Percentiles rank a stretch among this genome's conserved stretches.
These are phyloP conservation scores for Asteroscopus sphinx DNA, from an alignment of 2,888 invertebrate species.

Conservation along the genomic window DNA sequence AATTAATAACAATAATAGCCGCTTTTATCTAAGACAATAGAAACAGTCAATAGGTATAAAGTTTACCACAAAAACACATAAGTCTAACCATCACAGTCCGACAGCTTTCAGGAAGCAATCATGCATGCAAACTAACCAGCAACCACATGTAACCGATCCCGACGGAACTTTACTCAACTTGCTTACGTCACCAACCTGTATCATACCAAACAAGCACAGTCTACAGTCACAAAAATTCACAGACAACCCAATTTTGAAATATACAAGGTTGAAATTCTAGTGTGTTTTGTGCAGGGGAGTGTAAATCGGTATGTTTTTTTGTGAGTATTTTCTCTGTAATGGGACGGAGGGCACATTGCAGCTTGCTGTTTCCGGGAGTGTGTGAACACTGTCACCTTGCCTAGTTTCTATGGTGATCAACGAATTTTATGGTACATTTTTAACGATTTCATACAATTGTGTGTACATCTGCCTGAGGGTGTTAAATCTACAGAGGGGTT, in stretches of 20 bases:
- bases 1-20: too few relatives aligned
- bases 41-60: too few relatives aligned
- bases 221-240: background rate
- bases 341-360: constrained; percentile 69
- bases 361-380: constrained; percentile 83
- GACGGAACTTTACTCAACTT: constrained; percentile 76
- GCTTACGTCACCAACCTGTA: constrained; percentile 68
- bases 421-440: constrained; percentile 62
- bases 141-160: constrained; percentile 66
- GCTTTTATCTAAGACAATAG: too few relatives aligned
- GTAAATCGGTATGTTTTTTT: background rate
- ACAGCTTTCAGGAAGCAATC: constrained; percentile 68
- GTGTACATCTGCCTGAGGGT: constrained; percentile 49
- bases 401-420: constrained; percentile 78
- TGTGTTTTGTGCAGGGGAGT: background rate
- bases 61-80: too few relatives aligned
- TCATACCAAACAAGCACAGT: constrained; percentile 31
- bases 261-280: background rate
- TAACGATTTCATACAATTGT: constrained; percentile 57
- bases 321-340: constrained; percentile 38
- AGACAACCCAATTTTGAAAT: background rate
- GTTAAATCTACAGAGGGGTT: constrained; percentile 26
- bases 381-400: constrained; percentile 84
- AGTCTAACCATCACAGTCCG: constrained; percentile 16
- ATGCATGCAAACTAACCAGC: constrained; percentile 60